phyloP scores from a whole-genome alignment of 2,888 invertebrate genomes.

The Chymomyza procnemis region DNA sequence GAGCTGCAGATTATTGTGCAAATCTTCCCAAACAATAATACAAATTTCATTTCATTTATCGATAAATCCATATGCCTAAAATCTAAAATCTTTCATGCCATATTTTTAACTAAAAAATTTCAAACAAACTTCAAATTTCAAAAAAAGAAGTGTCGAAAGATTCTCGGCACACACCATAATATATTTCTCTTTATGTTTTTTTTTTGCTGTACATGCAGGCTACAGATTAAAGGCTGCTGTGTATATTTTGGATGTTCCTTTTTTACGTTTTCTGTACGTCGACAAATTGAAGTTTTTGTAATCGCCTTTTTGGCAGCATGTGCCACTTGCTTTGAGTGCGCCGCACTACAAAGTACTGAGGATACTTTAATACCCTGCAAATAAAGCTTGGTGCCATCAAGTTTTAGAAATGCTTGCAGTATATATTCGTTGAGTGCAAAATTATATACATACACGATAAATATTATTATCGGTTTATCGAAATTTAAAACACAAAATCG shows the following conservation, averaged over 20 bases:
- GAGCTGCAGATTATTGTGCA: too few species aligned
- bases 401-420: neutral
- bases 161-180: neutral
- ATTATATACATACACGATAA: too few species aligned
- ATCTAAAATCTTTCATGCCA: too few species aligned
- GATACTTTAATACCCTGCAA: neutral
- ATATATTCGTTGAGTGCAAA: neutral
- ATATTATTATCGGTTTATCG: too few species aligned
- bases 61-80: too few species aligned
- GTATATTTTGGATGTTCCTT: slow-evolving; percentile 42
- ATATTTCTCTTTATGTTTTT: neutral
- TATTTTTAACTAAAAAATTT: too few species aligned
- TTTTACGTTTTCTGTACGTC: slow-evolving; percentile 19
- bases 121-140: too few species aligned
- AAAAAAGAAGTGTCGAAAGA: neutral
- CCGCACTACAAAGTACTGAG: neutral
- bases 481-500: too few species aligned
- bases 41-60: too few species aligned
- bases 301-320: slow-evolving; percentile 23
- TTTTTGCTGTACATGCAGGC: slow-evolving; percentile 5
- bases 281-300: slow-evolving; percentile 41
- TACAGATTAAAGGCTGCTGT: slow-evolving; percentile 14
- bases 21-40: too few species aligned
- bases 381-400: neutral
- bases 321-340: slow-evolving; percentile 37